Evolutionary conservation across 2,797 vertebrate species (phyloP), one percentile per base, ranked within the genome.

Genomic region (Synaphobranchus kaupii): DNA sequence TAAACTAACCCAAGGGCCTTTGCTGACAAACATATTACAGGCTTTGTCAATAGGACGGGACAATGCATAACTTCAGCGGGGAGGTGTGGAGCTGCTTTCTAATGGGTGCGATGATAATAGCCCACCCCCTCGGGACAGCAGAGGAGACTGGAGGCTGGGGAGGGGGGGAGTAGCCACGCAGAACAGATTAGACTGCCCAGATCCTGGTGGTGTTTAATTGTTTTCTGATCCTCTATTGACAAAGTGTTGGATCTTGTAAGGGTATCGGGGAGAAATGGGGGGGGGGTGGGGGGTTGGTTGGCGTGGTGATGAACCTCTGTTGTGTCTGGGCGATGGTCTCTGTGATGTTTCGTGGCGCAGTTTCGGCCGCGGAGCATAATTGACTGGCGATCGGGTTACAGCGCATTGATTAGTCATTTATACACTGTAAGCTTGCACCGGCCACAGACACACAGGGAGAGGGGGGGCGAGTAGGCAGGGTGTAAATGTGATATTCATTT

Each of bases 161-260:
- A 20, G 17, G 47, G 78, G 78, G 22, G 76, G 47, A 84, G 84
- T 50, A 81, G 7, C 78, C 89, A 76, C 12, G 85, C 73, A 89
- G 89, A 92, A 86, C 17, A 88, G 87, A 90, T 88, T 85, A 88
- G 83, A 84, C 13, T 88, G 82, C 90, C 86, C 90, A 93, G 88
- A 86, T 93, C 94, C 93, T 92, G 89, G 91, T 85, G 90, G 90
- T 91, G 89, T 88, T 95, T 93, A 95, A 94, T 93, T 95, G 90
- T 93, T 93, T 94, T 90, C 94, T 94, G 89, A 94, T 92, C 93
- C 90, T 92, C 85, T 94, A 95, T 91, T 94, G 93, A 94, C 92
- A 92, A 94, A 93, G 91, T 12, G 86, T 86, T 89, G 90, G 81
- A 88, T 92, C 92, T 88, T 88, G 90, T 91, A 91, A 90, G 12